Percentiles rank a stretch among this genome's conserved stretches.
Conservation (phyloP, 2,888 invertebrate species). For the Merodon equestris region DNA sequence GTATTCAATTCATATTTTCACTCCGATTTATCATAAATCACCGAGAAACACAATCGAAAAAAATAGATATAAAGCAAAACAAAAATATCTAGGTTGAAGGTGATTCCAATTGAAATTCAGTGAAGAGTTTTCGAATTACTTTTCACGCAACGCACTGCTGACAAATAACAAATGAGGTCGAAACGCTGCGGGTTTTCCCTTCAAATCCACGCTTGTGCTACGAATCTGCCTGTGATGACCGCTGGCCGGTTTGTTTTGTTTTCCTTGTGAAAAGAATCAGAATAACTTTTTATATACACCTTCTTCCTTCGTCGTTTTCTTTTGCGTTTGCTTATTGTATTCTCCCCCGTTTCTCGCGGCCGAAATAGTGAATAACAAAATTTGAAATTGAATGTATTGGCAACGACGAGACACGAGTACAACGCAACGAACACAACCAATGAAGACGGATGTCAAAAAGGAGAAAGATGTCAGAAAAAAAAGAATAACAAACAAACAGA, state of each 20-base stretch:
- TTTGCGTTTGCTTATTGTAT: too few species aligned
- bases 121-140: constrained; percentile 23
- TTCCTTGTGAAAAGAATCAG: constrained; percentile 20
- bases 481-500: not conserved
- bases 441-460: constrained; percentile 28
- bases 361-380: constrained; percentile 39
- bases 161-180: constrained; percentile 34
- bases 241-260: constrained; percentile 38
- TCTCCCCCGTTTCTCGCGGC: constrained; percentile 22
- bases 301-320: too few species aligned
- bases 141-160: constrained; percentile 33
- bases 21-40: constrained; percentile 15
- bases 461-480: constrained; percentile 9
- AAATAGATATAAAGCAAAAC: constrained; percentile 27
- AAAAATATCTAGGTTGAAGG: constrained; percentile 58
- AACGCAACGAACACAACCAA: constrained; percentile 35
- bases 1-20: constrained; percentile 37
- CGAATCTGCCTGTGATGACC: too few species aligned
- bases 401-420: constrained; percentile 6
- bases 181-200: constrained; percentile 31
- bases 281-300: constrained; percentile 23
- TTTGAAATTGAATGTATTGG: constrained; percentile 36
- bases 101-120: constrained; percentile 59
- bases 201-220: constrained; percentile 17
- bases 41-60: too few species aligned